Percentiles rank a stretch among this genome's conserved stretches.
Evolutionary conservation across 2,888 invertebrate genomes (phyloP).

Genomic region (Rhagophthalmus giganteus): DNA sequence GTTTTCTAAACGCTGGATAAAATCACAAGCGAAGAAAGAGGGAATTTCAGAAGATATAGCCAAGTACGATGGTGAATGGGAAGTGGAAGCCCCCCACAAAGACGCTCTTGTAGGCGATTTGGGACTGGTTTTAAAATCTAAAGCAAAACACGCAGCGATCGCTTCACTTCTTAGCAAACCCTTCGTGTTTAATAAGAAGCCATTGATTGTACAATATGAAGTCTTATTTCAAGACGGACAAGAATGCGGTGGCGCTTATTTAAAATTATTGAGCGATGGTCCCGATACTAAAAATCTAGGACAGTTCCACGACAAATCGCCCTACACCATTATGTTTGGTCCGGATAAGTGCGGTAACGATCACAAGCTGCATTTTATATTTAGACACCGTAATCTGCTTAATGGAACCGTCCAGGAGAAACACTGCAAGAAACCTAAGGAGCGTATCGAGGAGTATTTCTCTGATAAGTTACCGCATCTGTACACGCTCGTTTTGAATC

Average conservation of each 20-base stretch:
- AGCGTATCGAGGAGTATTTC: slow-evolving; percentile 81
- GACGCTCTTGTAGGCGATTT: slow-evolving; percentile 78
- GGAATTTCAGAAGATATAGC: slow-evolving; percentile 84
- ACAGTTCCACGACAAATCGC: slow-evolving; percentile 91
- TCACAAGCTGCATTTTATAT: slow-evolving; percentile 90
- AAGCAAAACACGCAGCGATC: slow-evolving; percentile 96
- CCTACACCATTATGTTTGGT: slow-evolving; percentile 99
- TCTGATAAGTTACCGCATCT: slow-evolving; percentile 93
- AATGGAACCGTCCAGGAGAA: slow-evolving; percentile 91
- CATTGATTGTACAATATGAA: slow-evolving; percentile 91
- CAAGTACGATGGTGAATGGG: slow-evolving; percentile 90
- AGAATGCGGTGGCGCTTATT: slow-evolving; percentile 97
- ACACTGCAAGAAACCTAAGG: slow-evolving; percentile 89
- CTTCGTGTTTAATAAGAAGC: slow-evolving; percentile 81
- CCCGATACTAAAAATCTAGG: slow-evolving; percentile 71
- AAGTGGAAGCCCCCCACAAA: slow-evolving; percentile 74
- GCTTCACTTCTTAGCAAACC: slow-evolving; percentile 75
- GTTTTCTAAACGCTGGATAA: slow-evolving; percentile 80
- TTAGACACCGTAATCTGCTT: slow-evolving; percentile 91
- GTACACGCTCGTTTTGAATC: slow-evolving; percentile 75
- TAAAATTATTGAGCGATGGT: slow-evolving; percentile 85
- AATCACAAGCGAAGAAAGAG: slow-evolving; percentile 91
- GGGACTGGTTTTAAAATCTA: slow-evolving; percentile 87
- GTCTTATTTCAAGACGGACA: slow-evolving; percentile 84
- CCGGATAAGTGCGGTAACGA: slow-evolving; percentile 99